Percentiles rank a stretch among this genome's conserved stretches.
These are phyloP conservation scores for Selenia dentaria DNA, from an alignment of 2,888 invertebrate species.

Conservation along the genomic window DNA sequence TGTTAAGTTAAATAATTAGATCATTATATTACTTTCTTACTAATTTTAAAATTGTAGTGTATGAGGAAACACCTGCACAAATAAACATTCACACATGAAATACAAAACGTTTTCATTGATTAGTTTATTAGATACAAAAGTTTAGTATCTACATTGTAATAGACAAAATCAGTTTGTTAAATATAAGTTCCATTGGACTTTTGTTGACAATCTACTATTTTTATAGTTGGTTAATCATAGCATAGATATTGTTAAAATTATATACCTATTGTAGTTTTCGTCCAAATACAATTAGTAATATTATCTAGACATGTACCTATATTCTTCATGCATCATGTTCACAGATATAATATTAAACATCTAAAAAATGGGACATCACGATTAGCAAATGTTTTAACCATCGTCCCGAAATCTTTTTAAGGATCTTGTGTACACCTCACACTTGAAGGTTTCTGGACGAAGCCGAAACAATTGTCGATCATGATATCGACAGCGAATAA, in stretches of 20 bases:
- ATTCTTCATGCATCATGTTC: slow-evolving; percentile 22
- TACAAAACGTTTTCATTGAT: slow-evolving; percentile 1
- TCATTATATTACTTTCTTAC: slow-evolving; percentile 18
- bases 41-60: slow-evolving; percentile 13
- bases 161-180: slow-evolving; percentile 34
- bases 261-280: slow-evolving; percentile 41
- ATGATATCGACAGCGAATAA: too few relatives aligned
- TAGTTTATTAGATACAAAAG: not conserved
- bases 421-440: too few relatives aligned
- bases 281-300: slow-evolving; percentile 40
- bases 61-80: slow-evolving; percentile 32
- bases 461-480: too few relatives aligned
- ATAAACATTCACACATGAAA: slow-evolving; percentile 27
- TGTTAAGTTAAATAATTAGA: slow-evolving; percentile 22
- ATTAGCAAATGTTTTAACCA: too few relatives aligned
- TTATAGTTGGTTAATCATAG: slow-evolving; percentile 43
- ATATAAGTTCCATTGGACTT: slow-evolving; percentile 36
- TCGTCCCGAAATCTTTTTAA: too few relatives aligned
- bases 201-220: slow-evolving; percentile 50
- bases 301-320: slow-evolving; percentile 34
- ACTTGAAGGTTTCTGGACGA: too few relatives aligned
- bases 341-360: slow-evolving; percentile 16
- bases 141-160: slow-evolving; percentile 28
- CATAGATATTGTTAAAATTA: slow-evolving; percentile 47
- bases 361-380: too few relatives aligned